phyloP scores from a whole-genome alignment of 2,797 vertebrate species.

The Crocidura indochinensis region DNA sequence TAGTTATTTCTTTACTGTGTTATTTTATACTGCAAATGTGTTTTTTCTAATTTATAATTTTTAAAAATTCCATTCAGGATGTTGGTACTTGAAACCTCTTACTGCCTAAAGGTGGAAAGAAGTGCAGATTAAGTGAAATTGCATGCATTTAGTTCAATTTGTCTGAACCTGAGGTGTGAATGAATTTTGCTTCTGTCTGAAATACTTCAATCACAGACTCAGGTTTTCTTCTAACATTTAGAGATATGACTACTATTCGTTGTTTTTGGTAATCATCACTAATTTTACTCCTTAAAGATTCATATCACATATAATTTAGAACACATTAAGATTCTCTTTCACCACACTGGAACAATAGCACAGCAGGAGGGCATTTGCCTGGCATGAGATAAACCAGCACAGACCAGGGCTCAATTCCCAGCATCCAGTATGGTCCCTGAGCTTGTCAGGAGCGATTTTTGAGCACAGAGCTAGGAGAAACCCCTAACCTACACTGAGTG shows the following conservation, averaged over 20 bases:
- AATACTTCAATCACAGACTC: not conserved
- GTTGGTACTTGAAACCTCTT: not conserved
- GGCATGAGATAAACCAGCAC: too few relatives aligned
- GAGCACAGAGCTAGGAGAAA: too few relatives aligned
- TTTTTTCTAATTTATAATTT: not conserved
- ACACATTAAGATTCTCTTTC: constrained; percentile 11
- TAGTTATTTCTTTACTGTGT: too few relatives aligned
- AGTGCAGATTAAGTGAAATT: not conserved
- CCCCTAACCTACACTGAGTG: too few relatives aligned
- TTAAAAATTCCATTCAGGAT: not conserved
- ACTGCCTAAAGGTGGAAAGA: not conserved
- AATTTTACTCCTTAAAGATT: not conserved
- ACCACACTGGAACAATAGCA: too few relatives aligned
- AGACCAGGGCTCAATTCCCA: too few relatives aligned
- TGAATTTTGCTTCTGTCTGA: constrained; percentile 18
- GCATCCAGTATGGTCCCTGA: too few relatives aligned
- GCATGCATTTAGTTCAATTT: not conserved
- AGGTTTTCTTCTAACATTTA: not conserved
- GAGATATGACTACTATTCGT: not conserved
- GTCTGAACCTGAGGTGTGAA: not conserved
- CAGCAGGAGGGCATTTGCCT: too few relatives aligned
- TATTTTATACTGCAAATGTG: too few relatives aligned
- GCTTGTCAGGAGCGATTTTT: too few relatives aligned
- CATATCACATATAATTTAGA: constrained; percentile 11
- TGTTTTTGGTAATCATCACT: not conserved